Evolutionary conservation across 2,888 invertebrate genomes (phyloP), one percentile per base, ranked within the genome.

Genomic region (Parnassius smintheus): DNA sequence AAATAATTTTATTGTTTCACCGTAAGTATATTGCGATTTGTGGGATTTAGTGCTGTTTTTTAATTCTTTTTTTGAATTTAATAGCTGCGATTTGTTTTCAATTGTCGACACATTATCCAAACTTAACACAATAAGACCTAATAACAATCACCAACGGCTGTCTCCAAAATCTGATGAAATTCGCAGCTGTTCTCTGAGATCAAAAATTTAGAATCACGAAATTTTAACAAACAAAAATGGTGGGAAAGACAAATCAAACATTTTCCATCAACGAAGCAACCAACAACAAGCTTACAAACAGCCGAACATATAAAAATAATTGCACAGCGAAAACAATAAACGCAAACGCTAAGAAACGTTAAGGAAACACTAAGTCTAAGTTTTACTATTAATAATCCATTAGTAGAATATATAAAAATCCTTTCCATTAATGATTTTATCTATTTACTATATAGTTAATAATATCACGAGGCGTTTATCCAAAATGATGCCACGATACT

Each of bases 391-490:
- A 83, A 88, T 90, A 86, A 90, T 88, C 87, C 86, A 88, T 90
- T 87, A 90, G 86, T 88, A 88, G 89, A 91, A 91, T 91, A 91
- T 91, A 91, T 91, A 91, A 90, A 91, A 91, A 89, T 88, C 84
- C 88, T 88, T 87, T 90, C 88, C 87, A 82, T 86, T 89, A 90
- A 88, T 89, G 90, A 88, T 91, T 90, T 89, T 82, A 88, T 88
- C 87, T 90, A 91, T 89, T 88, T 82, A 82, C 87, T 91, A 90
- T 88, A 85, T 88, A 87, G 81, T 88, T 89, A 83, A 86, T 88
- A 89, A 91, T 91, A 91, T 91, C 91, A 91, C 91, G 91, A 88
- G 91, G 91, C 89, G 72, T 83, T 79, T 79, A 81, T 82, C 82
- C 82, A 78, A 76, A 84, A 83, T 76, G 83, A 80, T 81, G 90